A percentile compares a stretch with the other conserved stretches of the same genome.
These are phyloP conservation scores for Mystacornis crossleyi DNA, from an alignment of 2,113 vertebrate species.

Conservation along the genomic window DNA sequence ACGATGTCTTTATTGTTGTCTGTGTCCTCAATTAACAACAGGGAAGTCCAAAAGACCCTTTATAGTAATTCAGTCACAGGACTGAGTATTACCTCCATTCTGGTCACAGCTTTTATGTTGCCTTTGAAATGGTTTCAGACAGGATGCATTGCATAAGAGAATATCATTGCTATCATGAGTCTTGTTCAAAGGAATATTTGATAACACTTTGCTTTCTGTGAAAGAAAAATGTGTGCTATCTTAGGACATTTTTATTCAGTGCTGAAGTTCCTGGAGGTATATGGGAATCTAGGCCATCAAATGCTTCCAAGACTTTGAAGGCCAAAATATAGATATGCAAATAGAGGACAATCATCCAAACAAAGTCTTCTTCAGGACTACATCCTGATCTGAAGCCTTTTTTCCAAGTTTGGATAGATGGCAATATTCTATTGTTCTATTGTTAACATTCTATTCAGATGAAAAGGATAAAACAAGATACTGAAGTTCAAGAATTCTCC, in stretches of 20 bases:
- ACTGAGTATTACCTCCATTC: background rate
- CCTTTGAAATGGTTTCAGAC: background rate
- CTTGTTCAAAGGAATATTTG: background rate
- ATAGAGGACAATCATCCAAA: background rate
- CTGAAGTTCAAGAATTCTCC: background rate
- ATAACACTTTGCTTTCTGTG: background rate
- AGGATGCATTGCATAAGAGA: background rate
- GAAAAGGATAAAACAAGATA: background rate
- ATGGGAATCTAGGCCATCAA: background rate
- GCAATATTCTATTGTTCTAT: no score
- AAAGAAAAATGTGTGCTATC: background rate
- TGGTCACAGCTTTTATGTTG: background rate
- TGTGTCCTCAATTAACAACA: background rate
- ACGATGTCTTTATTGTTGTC: background rate
- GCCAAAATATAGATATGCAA: background rate
- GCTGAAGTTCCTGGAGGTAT: background rate
- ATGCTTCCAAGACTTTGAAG: background rate
- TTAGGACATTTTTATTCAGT: background rate
- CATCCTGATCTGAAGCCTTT: background rate
- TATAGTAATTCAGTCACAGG: background rate
- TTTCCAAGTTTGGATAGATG: background rate
- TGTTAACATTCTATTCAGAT: background rate
- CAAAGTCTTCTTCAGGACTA: background rate
- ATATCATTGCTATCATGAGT: background rate
- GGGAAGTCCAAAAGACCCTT: background rate